Evolutionary conservation across 2,888 invertebrate genomes (phyloP), one percentile per base, ranked within the genome.

Genomic region (Scaptomyza tumidula): DNA sequence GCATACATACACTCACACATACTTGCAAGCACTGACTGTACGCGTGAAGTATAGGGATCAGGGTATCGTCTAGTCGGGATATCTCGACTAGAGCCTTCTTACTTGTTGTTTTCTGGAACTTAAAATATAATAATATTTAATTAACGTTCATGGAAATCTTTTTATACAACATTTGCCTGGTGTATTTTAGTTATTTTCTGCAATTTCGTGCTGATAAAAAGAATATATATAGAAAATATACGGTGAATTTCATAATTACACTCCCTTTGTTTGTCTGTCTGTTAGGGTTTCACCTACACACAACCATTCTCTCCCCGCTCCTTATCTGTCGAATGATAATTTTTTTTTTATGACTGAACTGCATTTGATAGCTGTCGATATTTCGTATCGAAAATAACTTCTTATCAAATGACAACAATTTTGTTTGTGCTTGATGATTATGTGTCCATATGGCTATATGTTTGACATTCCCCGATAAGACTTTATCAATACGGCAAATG

Each of bases 191-290:
- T 39, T 14, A 39, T 27, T 56, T 56, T 33, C 46, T 60, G 48
- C 52, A 29, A 64, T 75, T 64, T 56, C 39, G 27, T 35, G 52
- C 37, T 33, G 53, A 81, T 85, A 69, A 78, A 75, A 61, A 9
- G 13, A 62, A 62, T 59, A 59, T 68, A 46, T 65, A n/a, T n/a
- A n/a, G n/a, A n/a, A n/a, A n/a, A n/a, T n/a, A n/a, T n/a, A 6
- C 68, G 11, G 19, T 46, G 75, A 56, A 48, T 85, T 88, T 68
- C 62, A 62, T 86, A 83, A 82, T 80, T 68, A 64, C 50, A 59
- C 55, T 35, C 29, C 27, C 57, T 46, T 59, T 65, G 50, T 41
- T 24, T 50, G 6, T 14, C 31, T 16, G 16, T 41, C n/a, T 29
- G n/a, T 10, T n/a, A 24, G 19, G 37, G 9, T n/a, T 35, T 10